Evolutionary conservation across 2,113 vertebrate genomes (phyloP).

Genomic region (Pachyramphus minor): DNA sequence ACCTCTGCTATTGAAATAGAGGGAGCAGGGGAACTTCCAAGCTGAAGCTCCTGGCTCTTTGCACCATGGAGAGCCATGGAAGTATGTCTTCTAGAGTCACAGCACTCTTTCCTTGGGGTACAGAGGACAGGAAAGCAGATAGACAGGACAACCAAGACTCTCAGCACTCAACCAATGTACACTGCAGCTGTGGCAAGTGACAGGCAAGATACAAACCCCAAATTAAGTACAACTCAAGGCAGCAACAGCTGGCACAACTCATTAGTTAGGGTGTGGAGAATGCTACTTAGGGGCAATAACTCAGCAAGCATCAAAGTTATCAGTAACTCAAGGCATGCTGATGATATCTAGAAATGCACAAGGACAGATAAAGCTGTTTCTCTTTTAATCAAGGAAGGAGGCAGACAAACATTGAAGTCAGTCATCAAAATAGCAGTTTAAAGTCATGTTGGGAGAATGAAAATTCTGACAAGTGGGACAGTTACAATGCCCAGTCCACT

Average conservation of each 20-base stretch:
- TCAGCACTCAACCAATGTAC: not conserved
- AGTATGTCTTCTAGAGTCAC: not conserved
- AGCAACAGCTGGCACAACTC: not conserved
- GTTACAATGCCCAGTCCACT: not conserved
- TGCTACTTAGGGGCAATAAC: not conserved
- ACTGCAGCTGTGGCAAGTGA: not conserved
- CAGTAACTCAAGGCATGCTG: not conserved
- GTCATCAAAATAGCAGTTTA: not conserved
- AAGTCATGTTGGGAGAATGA: not conserved
- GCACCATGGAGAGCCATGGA: not conserved
- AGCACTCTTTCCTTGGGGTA: not conserved
- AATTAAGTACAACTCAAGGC: not conserved
- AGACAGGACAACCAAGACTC: not conserved
- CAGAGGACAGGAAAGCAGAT: not conserved
- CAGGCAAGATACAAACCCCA: not conserved
- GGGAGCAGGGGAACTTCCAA: not conserved
- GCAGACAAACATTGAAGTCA: not conserved
- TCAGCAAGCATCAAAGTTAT: not conserved
- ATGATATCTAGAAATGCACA: not conserved
- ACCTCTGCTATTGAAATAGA: not conserved
- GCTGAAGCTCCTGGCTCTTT: not conserved
- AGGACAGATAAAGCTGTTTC: not conserved
- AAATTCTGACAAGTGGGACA: not conserved
- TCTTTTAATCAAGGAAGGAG: not conserved
- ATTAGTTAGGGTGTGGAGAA: not conserved